Evolutionary conservation across 2,888 invertebrate genomes (phyloP).

Genomic region (Nomada hirtipes): DNA sequence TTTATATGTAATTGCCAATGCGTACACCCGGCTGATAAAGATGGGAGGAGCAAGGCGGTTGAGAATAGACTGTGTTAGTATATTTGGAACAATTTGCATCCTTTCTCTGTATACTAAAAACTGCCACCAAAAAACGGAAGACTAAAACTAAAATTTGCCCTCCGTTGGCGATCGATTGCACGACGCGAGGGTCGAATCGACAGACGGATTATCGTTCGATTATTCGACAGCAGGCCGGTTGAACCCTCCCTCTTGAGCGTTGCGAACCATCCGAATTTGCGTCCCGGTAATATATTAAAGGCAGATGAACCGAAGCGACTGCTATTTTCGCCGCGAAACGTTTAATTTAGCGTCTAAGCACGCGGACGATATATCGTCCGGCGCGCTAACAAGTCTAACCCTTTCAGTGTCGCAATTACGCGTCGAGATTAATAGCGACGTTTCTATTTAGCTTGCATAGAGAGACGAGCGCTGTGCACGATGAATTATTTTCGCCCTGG

Average conservation of each 20-base stretch:
- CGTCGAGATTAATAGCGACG: constrained; percentile 59
- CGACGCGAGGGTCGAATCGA: background rate
- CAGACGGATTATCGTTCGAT: constrained; percentile 18
- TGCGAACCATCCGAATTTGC: constrained; percentile 21
- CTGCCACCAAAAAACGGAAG: background rate
- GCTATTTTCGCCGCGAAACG: constrained; percentile 53
- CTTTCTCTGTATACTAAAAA: background rate
- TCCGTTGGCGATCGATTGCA: background rate
- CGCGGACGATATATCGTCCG: constrained; percentile 55
- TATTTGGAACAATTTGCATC: too few species aligned
- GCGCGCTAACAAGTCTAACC: constrained; percentile 60
- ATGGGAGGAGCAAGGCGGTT: too few species aligned
- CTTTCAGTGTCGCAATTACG: constrained; percentile 60
- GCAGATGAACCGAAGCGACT: constrained; percentile 52
- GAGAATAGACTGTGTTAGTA: too few species aligned
- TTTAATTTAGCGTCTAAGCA: constrained; percentile 60
- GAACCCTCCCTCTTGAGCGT: background rate
- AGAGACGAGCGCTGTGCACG: constrained; percentile 31
- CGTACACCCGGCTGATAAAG: too few species aligned
- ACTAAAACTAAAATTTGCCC: background rate
- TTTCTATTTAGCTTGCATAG: constrained; percentile 52
- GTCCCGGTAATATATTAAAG: constrained; percentile 54
- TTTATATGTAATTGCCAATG: too few species aligned
- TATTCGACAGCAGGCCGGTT: background rate
- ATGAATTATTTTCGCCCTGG: constrained; percentile 51